Base-by-base conservation (phyloP, 2,113 vertebrate species). In the Zapornia atra region DNA sequence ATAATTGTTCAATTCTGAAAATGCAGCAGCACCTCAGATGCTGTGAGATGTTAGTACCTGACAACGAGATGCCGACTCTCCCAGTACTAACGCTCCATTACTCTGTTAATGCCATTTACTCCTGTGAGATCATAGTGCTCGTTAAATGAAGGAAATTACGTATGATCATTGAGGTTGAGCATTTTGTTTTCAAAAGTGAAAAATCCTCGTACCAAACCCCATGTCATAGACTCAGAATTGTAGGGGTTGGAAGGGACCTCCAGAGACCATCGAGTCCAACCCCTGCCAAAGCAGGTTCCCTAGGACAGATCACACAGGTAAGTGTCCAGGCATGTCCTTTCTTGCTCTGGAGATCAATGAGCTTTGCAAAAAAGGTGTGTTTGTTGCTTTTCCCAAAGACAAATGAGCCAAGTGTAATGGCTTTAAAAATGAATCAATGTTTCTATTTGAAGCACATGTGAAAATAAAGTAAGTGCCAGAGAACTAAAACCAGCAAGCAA, bases 401-500 rank as follows among this genome's bases (percentile, higher is more conserved):
- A 81, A 88, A 92, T 60, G 65, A 83, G 64, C 26, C 40, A 81
- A 95, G 21, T 15, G 14, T 63, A 85, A 86, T 19, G 38, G 46
- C 51, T 94, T 86, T 88, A 83, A 81, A 95, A 86, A 90, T 77
- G 75, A 86, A 92, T 92, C 68, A n/a, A 3, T 87, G 46, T 63
- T 95, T 59, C 75, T 81, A 21, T 84, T 63, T 90, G 85, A 92
- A 94, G 60, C 36, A 63, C 50, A 22, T 38, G n/a, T 73, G 92
- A 82, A 95, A 93, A 92, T 63, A 78, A 94, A 79, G 34, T 18
- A 87, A 90, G 38, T 75, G 71, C 76, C 68, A n/a, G 36, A 66
- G 29, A 88, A 59, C 36, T 68, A 40, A 50, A 73, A 28, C 36
- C 33, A 59, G 71, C 54, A 80, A 88, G 88, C 31, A 75, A 73